Evolutionary conservation across 2,797 vertebrate genomes (phyloP).

Genomic region (Acrocephalus scirpaceus): DNA sequence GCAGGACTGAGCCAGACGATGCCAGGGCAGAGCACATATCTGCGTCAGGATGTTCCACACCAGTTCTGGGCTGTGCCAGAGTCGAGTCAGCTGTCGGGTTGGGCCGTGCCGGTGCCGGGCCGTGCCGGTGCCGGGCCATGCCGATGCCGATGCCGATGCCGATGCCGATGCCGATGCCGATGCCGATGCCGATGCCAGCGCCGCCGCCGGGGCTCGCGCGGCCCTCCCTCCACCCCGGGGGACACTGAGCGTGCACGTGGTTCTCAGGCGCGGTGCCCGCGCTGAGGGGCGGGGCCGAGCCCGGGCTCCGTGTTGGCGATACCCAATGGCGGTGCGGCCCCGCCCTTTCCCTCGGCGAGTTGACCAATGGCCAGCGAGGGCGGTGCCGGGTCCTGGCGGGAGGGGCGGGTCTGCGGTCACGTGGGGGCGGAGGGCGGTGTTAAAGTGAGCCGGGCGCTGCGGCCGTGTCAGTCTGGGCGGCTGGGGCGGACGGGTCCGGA

Average conservation of each 20-base stretch:
- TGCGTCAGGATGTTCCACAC: too few relatives aligned
- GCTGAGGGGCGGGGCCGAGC: not conserved
- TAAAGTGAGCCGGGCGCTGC: not conserved
- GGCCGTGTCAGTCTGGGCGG: not conserved
- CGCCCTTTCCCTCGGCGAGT: fast-evolving
- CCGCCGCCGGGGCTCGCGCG: not conserved
- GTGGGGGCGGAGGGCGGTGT: not conserved
- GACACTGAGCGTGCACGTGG: not conserved
- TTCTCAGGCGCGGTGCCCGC: not conserved
- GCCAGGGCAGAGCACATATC: not conserved
- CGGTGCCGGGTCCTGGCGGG: fast-evolving
- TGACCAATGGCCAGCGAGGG: fast-evolving
- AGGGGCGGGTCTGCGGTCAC: not conserved
- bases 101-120: not conserved
- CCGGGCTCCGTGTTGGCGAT: fast-evolving
- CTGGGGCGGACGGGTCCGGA: fast-evolving
- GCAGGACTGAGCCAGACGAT: not conserved
- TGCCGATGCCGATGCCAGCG: too few relatives aligned
- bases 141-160: too few relatives aligned
- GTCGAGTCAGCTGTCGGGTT: not conserved
- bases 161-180: too few relatives aligned
- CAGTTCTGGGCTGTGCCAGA: not conserved
- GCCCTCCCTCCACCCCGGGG: too few relatives aligned
- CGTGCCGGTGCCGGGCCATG: not conserved
- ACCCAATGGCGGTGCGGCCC: not conserved